phyloP scores from a whole-genome alignment of 1,140 invertebrate genomes.

The Calliphora vicina region DNA sequence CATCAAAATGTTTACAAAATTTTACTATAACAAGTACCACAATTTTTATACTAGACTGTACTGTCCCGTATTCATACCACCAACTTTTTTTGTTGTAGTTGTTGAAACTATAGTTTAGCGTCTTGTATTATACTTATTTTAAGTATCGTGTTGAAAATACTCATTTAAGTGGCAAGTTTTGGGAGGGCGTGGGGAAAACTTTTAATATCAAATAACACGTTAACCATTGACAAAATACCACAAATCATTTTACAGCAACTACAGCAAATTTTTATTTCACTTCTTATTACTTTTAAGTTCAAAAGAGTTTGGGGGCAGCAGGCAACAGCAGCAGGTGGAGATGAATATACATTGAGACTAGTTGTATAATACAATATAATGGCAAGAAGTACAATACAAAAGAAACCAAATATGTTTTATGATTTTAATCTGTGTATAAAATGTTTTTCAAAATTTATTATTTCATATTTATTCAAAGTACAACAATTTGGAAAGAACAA shows the following conservation, averaged over 20 bases:
- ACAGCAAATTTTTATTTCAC: background rate
- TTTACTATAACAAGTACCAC: too few relatives aligned
- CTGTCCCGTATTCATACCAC: too few relatives aligned
- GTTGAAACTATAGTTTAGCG: background rate
- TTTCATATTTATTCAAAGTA: slow-evolving; percentile 21
- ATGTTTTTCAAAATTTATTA: slow-evolving; percentile 23
- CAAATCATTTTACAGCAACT: slow-evolving; percentile 1
- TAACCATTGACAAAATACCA: background rate
- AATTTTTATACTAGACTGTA: too few relatives aligned
- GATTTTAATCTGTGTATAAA: slow-evolving; percentile 6
- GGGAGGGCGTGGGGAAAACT: background rate
- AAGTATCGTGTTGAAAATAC: slow-evolving; percentile 4
- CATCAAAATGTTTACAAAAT: too few relatives aligned
- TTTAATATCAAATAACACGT: slow-evolving; percentile 3
- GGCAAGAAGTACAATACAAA: background rate
- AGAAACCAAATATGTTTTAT: background rate
- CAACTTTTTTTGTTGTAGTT: too few relatives aligned
- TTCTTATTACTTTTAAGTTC: background rate
- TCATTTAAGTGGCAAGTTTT: background rate
- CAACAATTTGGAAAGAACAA: background rate
- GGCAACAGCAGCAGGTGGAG: too few relatives aligned
- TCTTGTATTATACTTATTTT: background rate
- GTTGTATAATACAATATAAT: background rate
- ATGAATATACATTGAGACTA: background rate
- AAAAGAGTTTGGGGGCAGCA: background rate